A percentile compares a stretch with the other conserved stretches of the same genome.
These are phyloP conservation scores for Pangasius djambal DNA, from an alignment of 2,797 vertebrate species.

Conservation along the genomic window DNA sequence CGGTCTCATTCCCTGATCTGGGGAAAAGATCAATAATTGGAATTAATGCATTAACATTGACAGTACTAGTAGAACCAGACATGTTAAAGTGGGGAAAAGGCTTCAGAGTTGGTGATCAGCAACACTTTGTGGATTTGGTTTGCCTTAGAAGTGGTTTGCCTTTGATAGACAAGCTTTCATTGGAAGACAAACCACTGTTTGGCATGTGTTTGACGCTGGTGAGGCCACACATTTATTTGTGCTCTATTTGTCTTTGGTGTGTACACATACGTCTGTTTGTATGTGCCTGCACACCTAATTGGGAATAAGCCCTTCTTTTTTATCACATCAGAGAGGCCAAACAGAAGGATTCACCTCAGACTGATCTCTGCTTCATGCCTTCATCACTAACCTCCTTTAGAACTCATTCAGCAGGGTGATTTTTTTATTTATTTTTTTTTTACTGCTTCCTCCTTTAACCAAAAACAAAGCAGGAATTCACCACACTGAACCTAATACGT, in stretches of 20 bases:
- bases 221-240: slow-evolving; percentile 1
- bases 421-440: background rate
- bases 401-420: background rate
- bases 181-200: slow-evolving; percentile 31
- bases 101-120: background rate
- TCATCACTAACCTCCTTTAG: background rate
- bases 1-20: background rate
- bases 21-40: background rate
- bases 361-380: background rate
- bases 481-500: background rate
- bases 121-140: slow-evolving; percentile 29
- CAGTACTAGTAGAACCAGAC: background rate
- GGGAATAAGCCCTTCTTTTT: slow-evolving; percentile 3
- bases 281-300: background rate
- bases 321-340: background rate
- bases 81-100: slow-evolving; percentile 6
- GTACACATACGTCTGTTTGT: background rate
- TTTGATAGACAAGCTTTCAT: slow-evolving; percentile 19
- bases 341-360: background rate
- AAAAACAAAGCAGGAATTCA: slow-evolving; percentile 17
- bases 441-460: background rate
- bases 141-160: slow-evolving; percentile 32
- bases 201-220: background rate
- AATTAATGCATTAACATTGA: background rate
- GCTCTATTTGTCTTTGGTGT: background rate